Percentiles rank a stretch among this genome's conserved stretches.
Conservation (phyloP, 1,140 invertebrate genomes). For the Drosophila tristis region DNA sequence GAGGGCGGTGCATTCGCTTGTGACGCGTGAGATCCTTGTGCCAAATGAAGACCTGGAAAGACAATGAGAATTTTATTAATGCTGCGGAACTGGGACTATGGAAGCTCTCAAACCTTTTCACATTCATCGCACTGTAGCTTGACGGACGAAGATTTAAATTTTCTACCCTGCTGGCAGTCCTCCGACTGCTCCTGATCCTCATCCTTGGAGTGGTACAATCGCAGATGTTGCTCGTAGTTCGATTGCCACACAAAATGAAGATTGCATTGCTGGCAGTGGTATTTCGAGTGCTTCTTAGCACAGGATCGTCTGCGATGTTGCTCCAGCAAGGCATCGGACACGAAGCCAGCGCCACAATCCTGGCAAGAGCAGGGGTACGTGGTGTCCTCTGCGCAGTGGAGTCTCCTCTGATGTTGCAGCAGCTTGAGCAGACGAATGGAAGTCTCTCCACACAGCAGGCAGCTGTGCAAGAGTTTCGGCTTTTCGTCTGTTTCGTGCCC, state of each 20-base stretch:
- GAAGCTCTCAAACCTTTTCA: conserved; percentile 66
- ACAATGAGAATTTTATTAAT: not conserved
- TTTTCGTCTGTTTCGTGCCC: not conserved
- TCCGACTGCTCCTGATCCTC: not conserved
- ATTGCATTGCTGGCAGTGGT: conserved; percentile 50
- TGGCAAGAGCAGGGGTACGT: conserved; percentile 42
- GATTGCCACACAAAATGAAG: conserved; percentile 62
- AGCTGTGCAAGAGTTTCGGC: conserved; percentile 26
- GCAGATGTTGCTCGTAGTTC: conserved; percentile 58
- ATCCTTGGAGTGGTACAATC: conserved; percentile 28
- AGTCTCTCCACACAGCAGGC: conserved; percentile 47
- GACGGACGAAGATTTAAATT: conserved; percentile 1
- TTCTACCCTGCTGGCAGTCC: conserved; percentile 5
- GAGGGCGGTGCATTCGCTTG: conserved; percentile 84
- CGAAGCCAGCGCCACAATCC: conserved; percentile 48
- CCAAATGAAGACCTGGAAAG: conserved; percentile 82
- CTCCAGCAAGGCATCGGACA: conserved; percentile 54
- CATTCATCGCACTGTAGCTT: conserved; percentile 85
- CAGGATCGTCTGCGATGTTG: conserved; percentile 60
- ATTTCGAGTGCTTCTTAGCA: conserved; percentile 46
- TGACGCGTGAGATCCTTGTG: conserved; percentile 85
- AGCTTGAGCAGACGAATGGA: conserved; percentile 29
- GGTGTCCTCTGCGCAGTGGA: conserved; percentile 18
- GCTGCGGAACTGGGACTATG: too few species aligned
- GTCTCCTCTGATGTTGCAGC: conserved; percentile 52